These are phyloP conservation scores for Sylvilagus bachmani DNA, from an alignment of 2,113 vertebrate genomes.

Conservation along the genomic window DNA sequence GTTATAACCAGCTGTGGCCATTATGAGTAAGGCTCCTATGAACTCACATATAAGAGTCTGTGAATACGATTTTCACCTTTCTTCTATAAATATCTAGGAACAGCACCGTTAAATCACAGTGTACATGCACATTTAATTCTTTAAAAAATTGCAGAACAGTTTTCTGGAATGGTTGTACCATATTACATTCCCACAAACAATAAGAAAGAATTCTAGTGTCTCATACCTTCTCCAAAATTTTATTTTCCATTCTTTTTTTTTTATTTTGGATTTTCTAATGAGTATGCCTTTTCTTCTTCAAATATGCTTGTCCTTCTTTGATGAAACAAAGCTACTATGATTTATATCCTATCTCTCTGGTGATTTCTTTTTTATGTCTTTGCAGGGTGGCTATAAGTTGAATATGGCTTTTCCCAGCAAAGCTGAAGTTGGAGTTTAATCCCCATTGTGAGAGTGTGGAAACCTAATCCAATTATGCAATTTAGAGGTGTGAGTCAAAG, in stretches of 20 bases:
- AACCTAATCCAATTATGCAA: no score
- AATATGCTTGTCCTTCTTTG: neutral
- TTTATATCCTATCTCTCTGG: neutral
- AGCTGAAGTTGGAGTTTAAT: no score
- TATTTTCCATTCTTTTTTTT: neutral
- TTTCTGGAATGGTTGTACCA: neutral
- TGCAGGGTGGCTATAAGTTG: neutral
- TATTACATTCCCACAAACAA: neutral
- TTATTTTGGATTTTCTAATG: neutral
- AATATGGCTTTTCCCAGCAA: no score
- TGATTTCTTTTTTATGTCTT: neutral
- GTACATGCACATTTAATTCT: neutral
- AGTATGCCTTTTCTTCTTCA: neutral
- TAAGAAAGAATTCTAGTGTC: neutral
- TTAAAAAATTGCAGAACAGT: neutral
- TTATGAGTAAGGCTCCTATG: neutral
- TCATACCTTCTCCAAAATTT: neutral
- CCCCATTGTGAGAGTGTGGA: no score
- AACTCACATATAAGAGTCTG: neutral
- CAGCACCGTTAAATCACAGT: neutral
- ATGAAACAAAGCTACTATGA: neutral
- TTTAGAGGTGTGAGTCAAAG: no score
- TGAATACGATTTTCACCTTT: neutral
- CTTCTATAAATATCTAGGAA: neutral
- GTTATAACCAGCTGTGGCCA: neutral